A percentile compares a stretch with the other conserved stretches of the same genome.
These are phyloP conservation scores for Otolemur crassicaudatus DNA, from an alignment of 2,797 vertebrate genomes.

Conservation along the genomic window DNA sequence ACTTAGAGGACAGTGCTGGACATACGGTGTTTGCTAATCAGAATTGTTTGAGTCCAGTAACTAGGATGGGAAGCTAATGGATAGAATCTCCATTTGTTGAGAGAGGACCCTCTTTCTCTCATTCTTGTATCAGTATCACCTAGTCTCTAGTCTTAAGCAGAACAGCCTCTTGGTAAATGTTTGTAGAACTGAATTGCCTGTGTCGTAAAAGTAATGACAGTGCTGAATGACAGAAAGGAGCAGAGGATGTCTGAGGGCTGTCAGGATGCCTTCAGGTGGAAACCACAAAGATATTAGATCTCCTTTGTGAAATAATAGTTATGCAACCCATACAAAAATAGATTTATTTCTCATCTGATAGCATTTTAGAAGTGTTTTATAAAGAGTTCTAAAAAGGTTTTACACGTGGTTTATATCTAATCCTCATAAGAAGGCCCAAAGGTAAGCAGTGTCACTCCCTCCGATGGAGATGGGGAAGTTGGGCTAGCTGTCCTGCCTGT, in stretches of 20 bases:
- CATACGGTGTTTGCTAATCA: conserved; percentile 37
- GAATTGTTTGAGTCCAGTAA: conserved; percentile 45
- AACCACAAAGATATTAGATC: conserved; percentile 60
- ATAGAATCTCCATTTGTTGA: neutral
- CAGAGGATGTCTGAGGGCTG: conserved; percentile 60
- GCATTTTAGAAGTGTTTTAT: conserved; percentile 26
- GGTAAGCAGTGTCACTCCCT: neutral
- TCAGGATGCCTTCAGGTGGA: conserved; percentile 57
- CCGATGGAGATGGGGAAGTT: neutral
- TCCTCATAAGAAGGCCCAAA: conserved; percentile 22
- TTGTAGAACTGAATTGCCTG: conserved; percentile 66
- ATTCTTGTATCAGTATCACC: neutral
- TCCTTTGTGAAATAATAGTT: conserved; percentile 53
- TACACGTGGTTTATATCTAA: conserved; percentile 2
- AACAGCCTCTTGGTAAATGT: conserved; percentile 58
- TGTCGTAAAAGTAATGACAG: conserved; percentile 60
- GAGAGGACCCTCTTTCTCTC: neutral
- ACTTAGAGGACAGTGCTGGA: neutral
- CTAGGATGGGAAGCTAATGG: neutral
- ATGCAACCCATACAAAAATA: conserved; percentile 70
- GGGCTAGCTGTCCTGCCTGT: neutral
- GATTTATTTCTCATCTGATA: conserved; percentile 46
- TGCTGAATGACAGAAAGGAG: conserved; percentile 68
- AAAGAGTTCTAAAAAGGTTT: conserved; percentile 49
- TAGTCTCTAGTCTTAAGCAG: conserved; percentile 20